A percentile compares a stretch with the other conserved stretches of the same genome.
phyloP scores from a whole-genome alignment of 2,888 invertebrate species.

The Drosophila gaucha region DNA sequence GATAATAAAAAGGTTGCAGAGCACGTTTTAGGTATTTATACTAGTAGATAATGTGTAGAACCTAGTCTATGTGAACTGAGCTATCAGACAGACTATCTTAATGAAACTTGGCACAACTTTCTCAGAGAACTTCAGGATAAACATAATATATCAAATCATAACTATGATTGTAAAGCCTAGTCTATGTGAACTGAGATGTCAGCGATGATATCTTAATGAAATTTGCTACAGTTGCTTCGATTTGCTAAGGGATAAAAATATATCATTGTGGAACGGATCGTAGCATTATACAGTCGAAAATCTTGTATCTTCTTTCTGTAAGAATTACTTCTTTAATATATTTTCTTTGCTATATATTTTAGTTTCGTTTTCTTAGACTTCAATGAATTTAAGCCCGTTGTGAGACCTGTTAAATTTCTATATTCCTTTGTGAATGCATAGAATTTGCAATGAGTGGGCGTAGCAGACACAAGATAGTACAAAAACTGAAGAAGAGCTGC shows the following conservation, averaged over 20 bases:
- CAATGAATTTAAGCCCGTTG: too few species aligned
- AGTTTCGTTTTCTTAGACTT: too few species aligned
- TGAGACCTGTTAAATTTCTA: background rate
- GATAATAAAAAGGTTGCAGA: too few species aligned
- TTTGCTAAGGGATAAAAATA: background rate
- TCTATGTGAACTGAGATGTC: background rate
- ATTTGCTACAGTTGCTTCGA: background rate
- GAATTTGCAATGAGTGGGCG: constrained; percentile 10
- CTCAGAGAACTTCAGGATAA: background rate
- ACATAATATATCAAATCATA: background rate
- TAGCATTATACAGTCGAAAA: background rate
- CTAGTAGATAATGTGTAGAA: too few species aligned
- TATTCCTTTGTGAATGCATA: background rate
- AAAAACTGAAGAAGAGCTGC: constrained; percentile 18
- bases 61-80: background rate
- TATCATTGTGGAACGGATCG: background rate
- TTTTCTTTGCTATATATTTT: too few species aligned
- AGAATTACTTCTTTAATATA: too few species aligned
- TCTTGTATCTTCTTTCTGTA: too few species aligned
- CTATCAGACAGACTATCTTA: background rate
- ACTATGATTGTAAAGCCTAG: background rate
- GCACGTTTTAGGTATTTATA: too few species aligned
- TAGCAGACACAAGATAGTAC: constrained; percentile 3
- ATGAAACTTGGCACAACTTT: background rate
- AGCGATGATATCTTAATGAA: background rate